phyloP scores from a whole-genome alignment of 2,113 vertebrate genomes.

The Galeopterus variegatus region DNA sequence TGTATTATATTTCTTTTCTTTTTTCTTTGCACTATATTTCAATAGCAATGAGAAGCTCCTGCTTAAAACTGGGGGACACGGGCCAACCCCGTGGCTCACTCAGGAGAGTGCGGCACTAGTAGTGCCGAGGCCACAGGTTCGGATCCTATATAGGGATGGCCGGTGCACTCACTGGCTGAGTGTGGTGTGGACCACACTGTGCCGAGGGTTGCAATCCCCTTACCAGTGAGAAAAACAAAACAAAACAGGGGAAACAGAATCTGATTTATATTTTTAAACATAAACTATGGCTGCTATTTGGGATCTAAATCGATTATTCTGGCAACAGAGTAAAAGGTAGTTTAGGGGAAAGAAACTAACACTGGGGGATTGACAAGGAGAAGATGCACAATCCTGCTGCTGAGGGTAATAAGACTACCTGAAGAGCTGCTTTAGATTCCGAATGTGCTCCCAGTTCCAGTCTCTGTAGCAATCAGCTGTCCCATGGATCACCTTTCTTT shows the following conservation, averaged over 20 bases:
- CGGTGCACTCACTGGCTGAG: too few relatives aligned
- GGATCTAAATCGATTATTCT: slow-evolving; percentile 8
- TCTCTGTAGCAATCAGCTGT: neutral
- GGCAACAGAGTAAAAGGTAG: slow-evolving; percentile 29
- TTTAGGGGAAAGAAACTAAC: neutral
- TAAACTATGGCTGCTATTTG: neutral
- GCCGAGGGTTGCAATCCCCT: too few relatives aligned
- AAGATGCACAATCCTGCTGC: neutral
- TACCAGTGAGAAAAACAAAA: too few relatives aligned
- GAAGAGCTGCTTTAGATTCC: neutral
- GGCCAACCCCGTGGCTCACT: too few relatives aligned
- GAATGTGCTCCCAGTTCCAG: neutral
- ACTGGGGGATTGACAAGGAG: neutral
- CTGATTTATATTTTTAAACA: slow-evolving; percentile 31
- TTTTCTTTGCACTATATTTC: neutral
- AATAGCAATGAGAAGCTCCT: neutral
- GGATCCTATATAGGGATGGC: too few relatives aligned
- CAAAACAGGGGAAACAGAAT: neutral
- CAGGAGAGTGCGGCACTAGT: too few relatives aligned
- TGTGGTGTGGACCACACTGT: too few relatives aligned
- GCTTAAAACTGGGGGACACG: neutral
- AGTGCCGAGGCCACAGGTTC: too few relatives aligned
- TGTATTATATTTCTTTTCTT: neutral
- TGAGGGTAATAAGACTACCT: neutral
- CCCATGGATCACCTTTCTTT: neutral